These are phyloP conservation scores for Micromys minutus DNA, from an alignment of 2,113 vertebrate genomes.

Conservation along the genomic window DNA sequence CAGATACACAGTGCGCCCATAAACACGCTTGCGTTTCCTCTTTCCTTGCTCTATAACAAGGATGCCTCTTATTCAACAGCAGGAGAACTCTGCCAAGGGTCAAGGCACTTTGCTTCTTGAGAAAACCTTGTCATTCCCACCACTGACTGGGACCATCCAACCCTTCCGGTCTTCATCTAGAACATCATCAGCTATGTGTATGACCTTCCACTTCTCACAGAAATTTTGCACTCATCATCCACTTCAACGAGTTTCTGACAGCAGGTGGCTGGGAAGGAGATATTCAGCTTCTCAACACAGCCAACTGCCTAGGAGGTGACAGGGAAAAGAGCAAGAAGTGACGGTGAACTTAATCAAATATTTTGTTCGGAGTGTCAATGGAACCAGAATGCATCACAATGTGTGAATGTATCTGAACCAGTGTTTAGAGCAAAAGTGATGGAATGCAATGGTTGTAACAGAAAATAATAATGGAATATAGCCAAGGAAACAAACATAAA, in stretches of 20 bases:
- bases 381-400: conserved; percentile 18
- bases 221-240: neutral
- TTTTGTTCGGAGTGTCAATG: neutral
- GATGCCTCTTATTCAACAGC: neutral
- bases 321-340: neutral
- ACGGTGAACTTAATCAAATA: conserved; percentile 32
- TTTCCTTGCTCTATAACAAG: neutral
- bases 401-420: neutral
- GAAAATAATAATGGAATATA: conserved; percentile 24
- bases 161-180: neutral
- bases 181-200: neutral
- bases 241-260: neutral
- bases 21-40: neutral
- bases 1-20: neutral
- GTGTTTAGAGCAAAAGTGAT: neutral
- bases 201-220: neutral
- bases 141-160: neutral
- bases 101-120: neutral
- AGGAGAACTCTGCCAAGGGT: neutral
- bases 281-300: neutral
- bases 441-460: neutral
- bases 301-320: neutral
- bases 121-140: neutral
- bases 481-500: neutral
- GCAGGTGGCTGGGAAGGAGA: neutral